phyloP scores from a whole-genome alignment of 37 sponge, comb jelly and placozoan species.

The Amphimedon queenslandica region DNA sequence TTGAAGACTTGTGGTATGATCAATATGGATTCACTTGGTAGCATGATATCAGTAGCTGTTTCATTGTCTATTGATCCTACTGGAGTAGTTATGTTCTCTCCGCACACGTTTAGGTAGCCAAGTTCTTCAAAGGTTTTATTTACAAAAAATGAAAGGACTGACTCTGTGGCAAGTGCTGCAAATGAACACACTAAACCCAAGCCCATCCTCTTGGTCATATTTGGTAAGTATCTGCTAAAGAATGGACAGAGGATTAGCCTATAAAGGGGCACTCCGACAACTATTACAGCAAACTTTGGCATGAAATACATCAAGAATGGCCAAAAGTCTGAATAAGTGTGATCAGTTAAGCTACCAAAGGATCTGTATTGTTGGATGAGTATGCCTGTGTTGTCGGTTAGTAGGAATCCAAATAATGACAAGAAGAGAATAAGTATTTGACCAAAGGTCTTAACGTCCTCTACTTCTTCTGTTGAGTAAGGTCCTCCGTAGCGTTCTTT shows the following conservation, averaged over 20 bases:
- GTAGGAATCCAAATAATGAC: conserved; percentile 3
- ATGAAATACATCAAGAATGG: background rate
- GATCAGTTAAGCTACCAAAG: background rate
- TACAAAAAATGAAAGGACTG: background rate
- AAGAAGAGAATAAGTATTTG: background rate
- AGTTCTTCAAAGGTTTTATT: background rate
- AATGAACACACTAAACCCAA: background rate
- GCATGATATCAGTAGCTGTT: background rate
- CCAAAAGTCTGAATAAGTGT: background rate
- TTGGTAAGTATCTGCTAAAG: background rate
- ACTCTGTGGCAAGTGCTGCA: background rate
- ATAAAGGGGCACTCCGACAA: background rate
- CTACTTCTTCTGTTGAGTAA: conserved; percentile 5
- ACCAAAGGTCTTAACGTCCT: background rate
- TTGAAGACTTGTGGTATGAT: background rate
- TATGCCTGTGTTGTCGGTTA: background rate
- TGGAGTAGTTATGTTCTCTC: background rate
- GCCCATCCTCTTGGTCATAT: conserved; percentile 2
- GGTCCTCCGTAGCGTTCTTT: conserved; percentile 1
- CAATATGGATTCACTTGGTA: background rate
- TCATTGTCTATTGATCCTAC: background rate
- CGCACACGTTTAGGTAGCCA: background rate
- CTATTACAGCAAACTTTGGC: background rate
- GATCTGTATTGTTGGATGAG: background rate
- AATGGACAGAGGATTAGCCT: background rate